Base-by-base conservation (phyloP, 2,113 vertebrate species). In the Gobio gobio region DNA sequence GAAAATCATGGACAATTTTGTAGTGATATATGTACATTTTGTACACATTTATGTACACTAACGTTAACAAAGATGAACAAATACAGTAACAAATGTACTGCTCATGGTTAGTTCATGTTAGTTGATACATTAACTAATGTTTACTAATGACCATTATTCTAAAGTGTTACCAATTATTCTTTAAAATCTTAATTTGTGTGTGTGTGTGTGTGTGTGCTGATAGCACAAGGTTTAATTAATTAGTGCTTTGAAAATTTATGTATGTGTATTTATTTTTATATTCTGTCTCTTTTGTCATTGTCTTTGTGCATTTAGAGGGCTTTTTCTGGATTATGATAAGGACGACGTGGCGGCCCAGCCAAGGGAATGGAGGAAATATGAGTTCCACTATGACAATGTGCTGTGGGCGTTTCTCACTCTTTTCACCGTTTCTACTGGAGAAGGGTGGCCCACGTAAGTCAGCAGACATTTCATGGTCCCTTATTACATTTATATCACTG, bases 371-470 rank as follows among this genome's bases (percentile, higher is more conserved):
- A 97, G 93, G 87, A 99, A 99, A 26, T 99, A 98, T 0, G 97
- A 98, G 18, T 99, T 99, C 85, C 98, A 99, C 90, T 99, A 99
- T 0, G 98, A 99, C 94, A 99, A 99, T 0, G 98, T 99, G 82
- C 96, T 99, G 77, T 99, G 98, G 98, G 97, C 97, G 29, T 95
- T 99, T 89, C 94, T 99, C 77, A 99, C 98, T 0, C 95, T 99
- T 36, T 99, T 99, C 94, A 99, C 97, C 0, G 98, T 99, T 75
- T 99, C 98, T 86, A 99, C 98, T 0, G 98, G 98, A 18, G 98
- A 99, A 89, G 98, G 98, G 54, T 99, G 98, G 98, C 98, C 98
- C 49, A 97, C 95, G 98, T 99, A 92, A 96, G 98, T 96, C 78
- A 33, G 5, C n/a, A 49, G 22, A 83, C 51, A 83, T 54, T 33